Conservation (phyloP, 1,140 invertebrate genomes). For the Choristoneura fumiferana region DNA sequence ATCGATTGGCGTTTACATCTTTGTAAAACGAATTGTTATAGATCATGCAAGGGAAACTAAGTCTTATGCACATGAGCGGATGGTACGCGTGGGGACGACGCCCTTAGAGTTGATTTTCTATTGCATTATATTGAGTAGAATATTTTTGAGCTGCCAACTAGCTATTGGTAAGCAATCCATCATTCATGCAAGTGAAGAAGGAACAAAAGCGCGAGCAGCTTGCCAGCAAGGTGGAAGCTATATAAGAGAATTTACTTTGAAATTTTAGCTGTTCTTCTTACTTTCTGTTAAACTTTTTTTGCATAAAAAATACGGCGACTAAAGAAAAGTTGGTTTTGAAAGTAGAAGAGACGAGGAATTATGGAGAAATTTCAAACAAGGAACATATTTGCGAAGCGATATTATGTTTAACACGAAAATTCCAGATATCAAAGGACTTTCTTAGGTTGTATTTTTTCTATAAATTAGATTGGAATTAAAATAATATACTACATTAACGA, state of each 20-base stretch:
- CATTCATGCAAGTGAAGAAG: constrained; percentile 56
- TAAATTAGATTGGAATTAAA: too few relatives aligned
- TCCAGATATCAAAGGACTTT: too few relatives aligned
- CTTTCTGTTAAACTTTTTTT: too few relatives aligned
- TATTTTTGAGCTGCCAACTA: constrained; percentile 59
- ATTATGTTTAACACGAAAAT: too few relatives aligned
- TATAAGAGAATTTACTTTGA: neutral
- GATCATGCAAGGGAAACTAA: constrained; percentile 57
- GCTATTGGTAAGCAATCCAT: constrained; percentile 65
- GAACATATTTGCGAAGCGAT: too few relatives aligned
- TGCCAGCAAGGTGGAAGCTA: neutral
- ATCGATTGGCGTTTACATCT: constrained; percentile 75
- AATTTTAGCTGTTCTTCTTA: neutral
- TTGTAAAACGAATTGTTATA: constrained; percentile 65
- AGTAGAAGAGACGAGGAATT: too few relatives aligned
- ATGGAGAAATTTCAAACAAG: too few relatives aligned
- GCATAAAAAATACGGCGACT: too few relatives aligned
- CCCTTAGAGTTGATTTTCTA: constrained; percentile 43
- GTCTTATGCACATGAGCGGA: constrained; percentile 46
- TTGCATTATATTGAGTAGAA: constrained; percentile 37
- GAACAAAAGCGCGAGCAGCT: constrained; percentile 46
- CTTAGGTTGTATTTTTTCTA: too few relatives aligned
- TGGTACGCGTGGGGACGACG: constrained; percentile 19
- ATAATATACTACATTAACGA: too few relatives aligned
- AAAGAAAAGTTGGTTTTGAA: too few relatives aligned